These are phyloP conservation scores for Pteropus rufus DNA, from an alignment of 2,797 vertebrate species.

Conservation along the genomic window DNA sequence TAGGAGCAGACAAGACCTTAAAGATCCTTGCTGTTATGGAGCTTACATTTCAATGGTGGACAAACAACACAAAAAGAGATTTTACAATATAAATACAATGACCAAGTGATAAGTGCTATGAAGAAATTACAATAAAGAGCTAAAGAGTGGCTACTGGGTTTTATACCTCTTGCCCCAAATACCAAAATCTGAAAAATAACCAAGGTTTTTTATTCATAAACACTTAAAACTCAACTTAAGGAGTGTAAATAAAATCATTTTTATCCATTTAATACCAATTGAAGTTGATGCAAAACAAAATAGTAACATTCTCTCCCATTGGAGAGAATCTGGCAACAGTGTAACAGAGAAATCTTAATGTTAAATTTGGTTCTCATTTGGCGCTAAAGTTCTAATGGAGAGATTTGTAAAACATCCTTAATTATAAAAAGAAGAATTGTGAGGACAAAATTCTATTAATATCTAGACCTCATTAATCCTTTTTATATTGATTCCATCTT, in stretches of 20 bases:
- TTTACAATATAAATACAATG: background rate
- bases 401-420: background rate
- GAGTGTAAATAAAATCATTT: background rate
- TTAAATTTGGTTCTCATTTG: background rate
- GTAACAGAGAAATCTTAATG: background rate
- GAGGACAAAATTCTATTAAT: background rate
- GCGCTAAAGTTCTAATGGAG: background rate
- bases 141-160: background rate
- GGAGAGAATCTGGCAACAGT: background rate
- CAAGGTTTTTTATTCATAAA: background rate
- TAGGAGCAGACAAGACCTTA: background rate
- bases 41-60: background rate
- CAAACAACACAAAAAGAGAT: background rate
- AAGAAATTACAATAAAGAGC: background rate
- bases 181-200: background rate
- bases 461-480: background rate
- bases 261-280: background rate
- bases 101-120: background rate
- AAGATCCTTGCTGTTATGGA: background rate
- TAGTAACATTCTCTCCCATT: background rate
- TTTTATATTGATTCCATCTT: background rate
- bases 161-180: background rate
- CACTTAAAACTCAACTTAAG: background rate
- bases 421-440: background rate
- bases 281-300: background rate